Evolutionary conservation across 2,888 invertebrate species (phyloP).

Genomic region (Leptopterna dolabrata): DNA sequence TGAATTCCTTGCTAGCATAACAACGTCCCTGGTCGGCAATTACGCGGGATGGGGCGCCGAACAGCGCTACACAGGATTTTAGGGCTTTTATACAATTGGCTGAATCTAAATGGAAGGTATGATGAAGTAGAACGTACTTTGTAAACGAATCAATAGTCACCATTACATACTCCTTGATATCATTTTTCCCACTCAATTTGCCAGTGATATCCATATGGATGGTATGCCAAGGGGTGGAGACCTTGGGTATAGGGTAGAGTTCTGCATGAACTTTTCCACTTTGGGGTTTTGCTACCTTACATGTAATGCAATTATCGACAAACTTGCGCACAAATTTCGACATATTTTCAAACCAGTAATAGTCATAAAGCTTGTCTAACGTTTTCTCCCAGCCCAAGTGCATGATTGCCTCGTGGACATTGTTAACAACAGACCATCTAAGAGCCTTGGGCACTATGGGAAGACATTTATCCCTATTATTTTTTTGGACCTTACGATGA

Average conservation of each 20-base stretch:
- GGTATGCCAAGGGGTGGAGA: slow-evolving; percentile 64
- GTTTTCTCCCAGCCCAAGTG: slow-evolving; percentile 40
- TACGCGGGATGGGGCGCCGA: too few relatives aligned
- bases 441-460: too few relatives aligned
- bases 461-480: too few relatives aligned
- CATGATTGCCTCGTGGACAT: slow-evolving; percentile 20
- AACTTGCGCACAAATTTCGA: too few relatives aligned
- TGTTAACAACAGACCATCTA: slow-evolving; percentile 12
- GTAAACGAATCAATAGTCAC: slow-evolving; percentile 62
- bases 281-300: too few relatives aligned
- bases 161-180: slow-evolving; percentile 63
- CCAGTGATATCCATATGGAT: slow-evolving; percentile 33
- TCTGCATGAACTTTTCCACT: slow-evolving; percentile 60
- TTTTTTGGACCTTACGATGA: too few relatives aligned
- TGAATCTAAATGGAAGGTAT: slow-evolving; percentile 63
- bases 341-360: slow-evolving; percentile 63
- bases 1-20: too few relatives aligned
- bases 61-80: slow-evolving; percentile 53
- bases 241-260: slow-evolving; percentile 61
- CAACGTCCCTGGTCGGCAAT: too few relatives aligned
- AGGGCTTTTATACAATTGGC: slow-evolving; percentile 58
- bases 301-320: too few relatives aligned
- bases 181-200: too few relatives aligned
- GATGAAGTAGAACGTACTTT: too few relatives aligned
- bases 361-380: slow-evolving; percentile 18